These are phyloP conservation scores for Phacellophora camtschatica DNA, from an alignment of 30 jellyfish, hydroid and myxozoan genomes.

Conservation along the genomic window DNA sequence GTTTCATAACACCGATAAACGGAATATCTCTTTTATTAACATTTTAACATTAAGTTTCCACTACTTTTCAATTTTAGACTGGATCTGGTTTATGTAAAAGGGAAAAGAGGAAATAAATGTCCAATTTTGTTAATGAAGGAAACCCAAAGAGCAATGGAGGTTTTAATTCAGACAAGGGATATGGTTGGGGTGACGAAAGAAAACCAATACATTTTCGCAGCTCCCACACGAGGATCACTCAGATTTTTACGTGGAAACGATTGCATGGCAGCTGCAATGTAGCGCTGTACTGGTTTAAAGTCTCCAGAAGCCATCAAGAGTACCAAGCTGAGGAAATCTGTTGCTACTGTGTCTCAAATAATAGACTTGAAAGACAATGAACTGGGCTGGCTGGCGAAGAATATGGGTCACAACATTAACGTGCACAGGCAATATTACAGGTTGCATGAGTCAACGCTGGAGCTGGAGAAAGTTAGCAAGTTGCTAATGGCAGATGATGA, in stretches of 20 bases:
- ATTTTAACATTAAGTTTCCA: not conserved
- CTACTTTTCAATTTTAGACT: conserved; percentile 21
- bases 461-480: conserved; percentile 45
- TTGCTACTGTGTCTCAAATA: conserved; percentile 54
- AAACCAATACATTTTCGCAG: conserved; percentile 31
- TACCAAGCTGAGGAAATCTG: conserved; percentile 38
- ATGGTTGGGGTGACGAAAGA: conserved; percentile 17
- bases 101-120: conserved; percentile 45
- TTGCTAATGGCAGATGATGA: conserved; percentile 45
- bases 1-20: too few species aligned
- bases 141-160: conserved; percentile 21
- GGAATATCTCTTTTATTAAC: too few species aligned
- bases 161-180: not conserved
- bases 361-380: conserved; percentile 25
- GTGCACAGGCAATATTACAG: conserved; percentile 48
- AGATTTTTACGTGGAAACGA: conserved; percentile 36
- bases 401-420: conserved; percentile 29
- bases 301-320: conserved; percentile 29
- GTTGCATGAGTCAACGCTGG: conserved; percentile 37
- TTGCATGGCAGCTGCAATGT: conserved; percentile 28
- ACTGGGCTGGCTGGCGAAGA: conserved; percentile 51
- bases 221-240: conserved; percentile 41
- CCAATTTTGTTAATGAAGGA: conserved; percentile 22
- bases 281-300: not conserved
- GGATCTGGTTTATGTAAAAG: conserved; percentile 31